Base-by-base conservation (phyloP, 2,113 vertebrate genomes). In the Gasterosteus aculeatus region DNA sequence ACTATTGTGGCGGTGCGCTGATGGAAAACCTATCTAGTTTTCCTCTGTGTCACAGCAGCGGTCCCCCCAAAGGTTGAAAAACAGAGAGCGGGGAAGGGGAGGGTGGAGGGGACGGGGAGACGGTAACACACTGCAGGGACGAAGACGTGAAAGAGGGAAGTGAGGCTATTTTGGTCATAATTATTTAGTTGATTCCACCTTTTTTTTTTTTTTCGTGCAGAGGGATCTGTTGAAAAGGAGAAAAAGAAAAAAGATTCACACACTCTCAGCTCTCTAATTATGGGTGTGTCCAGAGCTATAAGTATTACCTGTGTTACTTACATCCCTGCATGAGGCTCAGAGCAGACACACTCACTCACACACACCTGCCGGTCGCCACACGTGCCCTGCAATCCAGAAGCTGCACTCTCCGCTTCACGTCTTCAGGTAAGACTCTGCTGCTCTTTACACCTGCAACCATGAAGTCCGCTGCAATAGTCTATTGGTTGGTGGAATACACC, bases 11-110 rank as follows among this genome's bases (percentile, higher is more conserved):
- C 10, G 15, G 65, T 82, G 80, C 83, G 63, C 63, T 86, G 88
- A 90, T 91, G 90, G 92, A 92, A 93, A 90, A 92, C 70, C 86
- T 82, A 81, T 90, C 83, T 84, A 86, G 78, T 93, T 93, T 93
- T 92, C 91, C 89, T 93, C 63, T 91, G 88, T 92, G 89, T 93
- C 91, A 92, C 88, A 81, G 82, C 72, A 73, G 69, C 56, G 5
- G 71, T 41, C 81, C 87, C 82, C 85, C 75, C 57, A 68, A 89
- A 80, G 87, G 78, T 85, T 91, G 83, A 83, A 88, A 26, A 88
- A 72, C 77, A 33, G 64, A 73, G 80, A n/a, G 70, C 1, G 51
- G 77, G 70, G 41, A 72, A 60, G 77, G 61, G 73, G 33, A 75
- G 69, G 68, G 42, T 7, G 56, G 63, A 83, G 65, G 53, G 74